phyloP scores from a whole-genome alignment of 2,797 vertebrate genomes.

The Craterocephalus amniculus region DNA sequence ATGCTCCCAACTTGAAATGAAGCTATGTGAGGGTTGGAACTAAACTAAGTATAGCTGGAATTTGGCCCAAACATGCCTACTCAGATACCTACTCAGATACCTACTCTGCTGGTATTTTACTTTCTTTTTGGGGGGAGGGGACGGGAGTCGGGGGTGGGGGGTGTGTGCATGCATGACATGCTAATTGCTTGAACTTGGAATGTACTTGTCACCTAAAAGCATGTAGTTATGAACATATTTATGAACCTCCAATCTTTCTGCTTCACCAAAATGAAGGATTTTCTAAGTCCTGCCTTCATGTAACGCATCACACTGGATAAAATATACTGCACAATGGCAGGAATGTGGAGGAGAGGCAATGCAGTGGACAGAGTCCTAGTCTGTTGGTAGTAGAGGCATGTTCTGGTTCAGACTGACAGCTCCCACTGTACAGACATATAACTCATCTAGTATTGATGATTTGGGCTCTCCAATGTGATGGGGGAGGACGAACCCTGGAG shows the following conservation, averaged over 20 bases:
- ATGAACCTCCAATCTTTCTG: too few relatives aligned
- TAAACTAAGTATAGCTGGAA: neutral
- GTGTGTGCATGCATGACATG: neutral
- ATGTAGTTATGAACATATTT: too few relatives aligned
- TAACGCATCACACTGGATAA: slow-evolving; percentile 15
- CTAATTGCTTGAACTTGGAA: neutral
- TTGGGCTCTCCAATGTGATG: slow-evolving; percentile 18
- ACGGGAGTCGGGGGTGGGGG: too few relatives aligned
- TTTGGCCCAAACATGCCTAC: neutral
- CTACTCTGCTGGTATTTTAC: neutral
- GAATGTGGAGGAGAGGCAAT: slow-evolving; percentile 30
- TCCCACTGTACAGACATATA: slow-evolving; percentile 30
- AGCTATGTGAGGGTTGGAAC: neutral
- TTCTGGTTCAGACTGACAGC: slow-evolving; percentile 52
- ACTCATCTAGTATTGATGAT: slow-evolving; percentile 76
- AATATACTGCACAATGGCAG: slow-evolving; percentile 24
- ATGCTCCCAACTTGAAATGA: neutral
- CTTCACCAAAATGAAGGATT: neutral
- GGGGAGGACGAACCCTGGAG: slow-evolving; percentile 18
- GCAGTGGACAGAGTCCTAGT: slow-evolving; percentile 16
- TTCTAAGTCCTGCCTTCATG: neutral
- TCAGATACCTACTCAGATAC: too few relatives aligned
- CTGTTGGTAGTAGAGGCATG: slow-evolving; percentile 30
- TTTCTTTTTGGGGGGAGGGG: too few relatives aligned
- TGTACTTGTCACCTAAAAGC: too few relatives aligned